A percentile compares a stretch with the other conserved stretches of the same genome.
These are phyloP conservation scores for Drosophila paranaensis DNA, from an alignment of 2,888 invertebrate species.

Conservation along the genomic window DNA sequence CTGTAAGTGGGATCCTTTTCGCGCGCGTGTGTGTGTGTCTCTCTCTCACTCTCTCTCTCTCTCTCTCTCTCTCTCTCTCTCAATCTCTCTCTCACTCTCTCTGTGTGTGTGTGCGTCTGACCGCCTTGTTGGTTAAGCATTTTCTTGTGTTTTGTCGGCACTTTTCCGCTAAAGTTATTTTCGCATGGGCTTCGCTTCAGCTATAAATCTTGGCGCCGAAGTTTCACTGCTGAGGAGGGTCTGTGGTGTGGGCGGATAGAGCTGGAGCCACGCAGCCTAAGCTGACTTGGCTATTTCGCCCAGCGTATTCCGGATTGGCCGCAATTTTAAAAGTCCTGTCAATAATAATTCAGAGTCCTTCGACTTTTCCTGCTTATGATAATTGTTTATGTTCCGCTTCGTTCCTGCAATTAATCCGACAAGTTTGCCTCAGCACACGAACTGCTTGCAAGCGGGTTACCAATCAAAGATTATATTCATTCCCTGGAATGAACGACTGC, in stretches of 20 bases:
- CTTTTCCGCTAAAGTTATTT: conserved; percentile 80
- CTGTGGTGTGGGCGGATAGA: neutral
- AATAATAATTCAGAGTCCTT: conserved; percentile 66
- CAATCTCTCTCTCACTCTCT: too few species aligned
- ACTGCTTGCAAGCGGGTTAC: conserved; percentile 7
- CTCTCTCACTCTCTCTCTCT: too few species aligned
- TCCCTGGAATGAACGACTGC: neutral
- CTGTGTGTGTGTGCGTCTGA: conserved; percentile 34
- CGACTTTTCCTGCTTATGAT: conserved; percentile 32
- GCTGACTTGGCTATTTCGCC: conserved; percentile 25
- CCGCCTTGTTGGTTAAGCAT: conserved; percentile 72
- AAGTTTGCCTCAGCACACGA: conserved; percentile 53
- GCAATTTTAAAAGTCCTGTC: conserved; percentile 55
- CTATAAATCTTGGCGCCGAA: conserved; percentile 67
- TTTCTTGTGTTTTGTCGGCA: conserved; percentile 79
- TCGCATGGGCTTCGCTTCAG: conserved; percentile 61
- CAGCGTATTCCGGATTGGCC: conserved; percentile 11
- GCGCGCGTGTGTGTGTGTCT: conserved; percentile 10
- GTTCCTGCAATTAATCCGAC: conserved; percentile 70
- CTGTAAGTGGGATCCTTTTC: conserved; percentile 45
- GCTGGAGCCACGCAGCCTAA: conserved; percentile 57
- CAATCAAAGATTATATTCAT: neutral
- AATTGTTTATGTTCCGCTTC: conserved; percentile 33
- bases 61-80: too few species aligned
- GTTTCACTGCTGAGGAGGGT: conserved; percentile 24